Evolutionary conservation across 2,888 invertebrate genomes (phyloP).

Genomic region (Nemotelus pantherinus): DNA sequence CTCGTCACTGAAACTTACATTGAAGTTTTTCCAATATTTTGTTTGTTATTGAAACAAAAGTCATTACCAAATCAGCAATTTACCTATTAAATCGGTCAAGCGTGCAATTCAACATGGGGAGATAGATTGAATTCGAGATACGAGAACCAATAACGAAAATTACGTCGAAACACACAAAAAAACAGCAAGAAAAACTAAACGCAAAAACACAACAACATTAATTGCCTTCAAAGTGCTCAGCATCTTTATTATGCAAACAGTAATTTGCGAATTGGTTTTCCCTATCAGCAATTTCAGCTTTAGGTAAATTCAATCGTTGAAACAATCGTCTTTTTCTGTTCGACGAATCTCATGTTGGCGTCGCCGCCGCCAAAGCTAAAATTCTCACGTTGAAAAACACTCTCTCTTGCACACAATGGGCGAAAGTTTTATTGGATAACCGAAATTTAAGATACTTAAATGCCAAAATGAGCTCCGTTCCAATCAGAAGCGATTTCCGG

Average conservation of each 20-base stretch:
- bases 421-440: constrained; percentile 45
- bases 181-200: constrained; percentile 3
- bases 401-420: constrained; percentile 39
- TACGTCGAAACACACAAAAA: neutral
- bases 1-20: too few relatives aligned
- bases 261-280: constrained; percentile 25
- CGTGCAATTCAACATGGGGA: neutral
- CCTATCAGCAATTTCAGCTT: constrained; percentile 7
- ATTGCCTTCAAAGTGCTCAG: constrained; percentile 21
- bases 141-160: neutral
- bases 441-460: constrained; percentile 18
- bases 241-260: constrained; percentile 37
- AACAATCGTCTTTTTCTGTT: neutral
- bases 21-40: neutral
- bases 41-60: constrained; percentile 1
- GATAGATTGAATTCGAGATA: neutral
- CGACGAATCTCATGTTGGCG: neutral
- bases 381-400: constrained; percentile 20
- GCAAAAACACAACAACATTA: constrained; percentile 9
- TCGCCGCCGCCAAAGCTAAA: constrained; percentile 10
- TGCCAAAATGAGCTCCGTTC: constrained; percentile 14
- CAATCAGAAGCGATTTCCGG: constrained; percentile 36
- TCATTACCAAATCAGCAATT: neutral
- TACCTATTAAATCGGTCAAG: constrained; percentile 11
- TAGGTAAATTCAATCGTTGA: constrained; percentile 18